Evolutionary conservation across 1,140 invertebrate genomes (phyloP).

Genomic region (Colletes gigas): DNA sequence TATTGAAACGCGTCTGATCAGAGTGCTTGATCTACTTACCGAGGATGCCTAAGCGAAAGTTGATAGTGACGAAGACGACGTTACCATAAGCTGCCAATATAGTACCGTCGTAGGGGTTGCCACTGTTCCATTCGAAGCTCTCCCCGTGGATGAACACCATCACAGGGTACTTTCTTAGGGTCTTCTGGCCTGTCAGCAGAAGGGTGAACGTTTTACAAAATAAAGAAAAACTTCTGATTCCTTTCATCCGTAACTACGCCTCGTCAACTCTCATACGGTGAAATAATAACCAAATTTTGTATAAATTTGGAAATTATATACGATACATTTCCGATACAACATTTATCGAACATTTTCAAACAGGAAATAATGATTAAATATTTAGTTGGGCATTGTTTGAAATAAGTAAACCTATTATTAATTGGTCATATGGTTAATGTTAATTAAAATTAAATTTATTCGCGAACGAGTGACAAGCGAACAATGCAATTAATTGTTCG

Average conservation of each 20-base stretch:
- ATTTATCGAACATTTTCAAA: no score
- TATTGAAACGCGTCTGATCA: no score
- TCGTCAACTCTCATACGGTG: no score
- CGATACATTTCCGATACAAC: no score
- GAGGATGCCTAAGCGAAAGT: slow-evolving; percentile 94
- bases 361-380: no score
- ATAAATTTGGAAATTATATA: no score
- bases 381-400: no score
- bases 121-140: slow-evolving; percentile 95
- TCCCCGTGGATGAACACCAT: slow-evolving; percentile 96
- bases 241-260: no score
- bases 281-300: no score
- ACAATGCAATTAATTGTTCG: background rate
- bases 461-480: no score
- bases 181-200: slow-evolving; percentile 80
- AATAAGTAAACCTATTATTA: background rate
- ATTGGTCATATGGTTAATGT: background rate
- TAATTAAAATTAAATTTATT: background rate
- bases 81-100: slow-evolving; percentile 93
- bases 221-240: no score
- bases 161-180: slow-evolving; percentile 85
- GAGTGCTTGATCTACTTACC: slow-evolving; percentile 83
- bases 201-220: no score
- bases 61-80: slow-evolving; percentile 95
- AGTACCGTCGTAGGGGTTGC: slow-evolving; percentile 95